phyloP scores from a whole-genome alignment of 2,888 invertebrate species.

The Pseudoips prasinana region DNA sequence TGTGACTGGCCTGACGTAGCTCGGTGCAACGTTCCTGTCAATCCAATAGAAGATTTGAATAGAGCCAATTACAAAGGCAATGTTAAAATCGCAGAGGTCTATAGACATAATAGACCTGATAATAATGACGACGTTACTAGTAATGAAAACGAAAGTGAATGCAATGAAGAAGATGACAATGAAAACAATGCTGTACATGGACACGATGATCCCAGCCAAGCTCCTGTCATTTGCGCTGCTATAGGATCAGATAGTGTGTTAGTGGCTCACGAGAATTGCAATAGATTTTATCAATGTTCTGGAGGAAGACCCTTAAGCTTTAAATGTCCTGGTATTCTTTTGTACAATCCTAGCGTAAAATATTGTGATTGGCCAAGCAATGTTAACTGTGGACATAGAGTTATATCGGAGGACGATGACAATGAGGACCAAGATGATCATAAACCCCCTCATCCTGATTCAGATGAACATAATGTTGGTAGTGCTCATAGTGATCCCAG shows the following conservation, averaged over 20 bases:
- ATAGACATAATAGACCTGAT: too few species aligned
- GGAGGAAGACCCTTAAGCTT: conserved; percentile 32
- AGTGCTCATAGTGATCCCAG: conserved; percentile 8
- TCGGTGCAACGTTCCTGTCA: too few species aligned
- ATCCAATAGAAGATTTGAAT: too few species aligned
- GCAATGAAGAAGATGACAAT: neutral
- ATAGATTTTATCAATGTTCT: conserved; percentile 43
- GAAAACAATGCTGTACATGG: too few species aligned
- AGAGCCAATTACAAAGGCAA: too few species aligned
- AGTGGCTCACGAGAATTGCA: conserved; percentile 45
- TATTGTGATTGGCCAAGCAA: conserved; percentile 42
- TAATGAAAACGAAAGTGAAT: conserved; percentile 27
- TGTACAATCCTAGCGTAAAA: conserved; percentile 36
- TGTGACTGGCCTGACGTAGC: too few species aligned
- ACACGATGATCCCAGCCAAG: conserved; percentile 34
- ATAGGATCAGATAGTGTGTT: conserved; percentile 33
- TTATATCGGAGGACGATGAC: conserved; percentile 10
- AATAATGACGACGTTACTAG: too few species aligned
- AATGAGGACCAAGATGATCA: neutral
- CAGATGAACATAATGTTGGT: conserved; percentile 7
- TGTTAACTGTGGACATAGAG: conserved; percentile 42
- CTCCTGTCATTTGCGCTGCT: conserved; percentile 34
- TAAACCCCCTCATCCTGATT: neutral
- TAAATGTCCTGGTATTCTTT: conserved; percentile 26
- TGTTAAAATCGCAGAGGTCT: too few species aligned